These are phyloP conservation scores for Mesembrinibis cayennensis DNA, from an alignment of 2,113 vertebrate genomes.

Conservation along the genomic window DNA sequence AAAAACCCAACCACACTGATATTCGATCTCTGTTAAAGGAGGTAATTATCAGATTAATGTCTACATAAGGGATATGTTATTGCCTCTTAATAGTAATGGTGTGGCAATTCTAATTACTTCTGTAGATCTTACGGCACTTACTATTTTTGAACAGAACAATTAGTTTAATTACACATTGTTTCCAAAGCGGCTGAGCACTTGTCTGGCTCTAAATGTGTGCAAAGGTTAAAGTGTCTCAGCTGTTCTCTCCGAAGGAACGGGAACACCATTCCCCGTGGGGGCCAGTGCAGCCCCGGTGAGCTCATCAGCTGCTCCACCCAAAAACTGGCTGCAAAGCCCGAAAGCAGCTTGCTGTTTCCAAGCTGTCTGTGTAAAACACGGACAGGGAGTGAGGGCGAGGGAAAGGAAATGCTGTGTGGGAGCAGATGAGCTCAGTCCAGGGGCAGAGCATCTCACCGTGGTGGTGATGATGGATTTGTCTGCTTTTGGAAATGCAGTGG, in stretches of 20 bases:
- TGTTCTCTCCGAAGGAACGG: background rate
- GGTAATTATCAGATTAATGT: background rate
- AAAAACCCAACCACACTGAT: background rate
- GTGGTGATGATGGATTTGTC: background rate
- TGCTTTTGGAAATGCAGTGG: background rate
- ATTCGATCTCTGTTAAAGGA: background rate
- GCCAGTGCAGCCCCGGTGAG: background rate
- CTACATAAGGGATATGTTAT: background rate
- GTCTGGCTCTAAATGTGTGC: background rate
- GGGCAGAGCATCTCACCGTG: background rate
- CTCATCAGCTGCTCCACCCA: constrained; percentile 37
- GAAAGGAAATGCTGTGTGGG: background rate
- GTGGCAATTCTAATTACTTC: constrained; percentile 34
- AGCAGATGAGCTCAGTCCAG: background rate
- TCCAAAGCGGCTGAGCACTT: background rate
- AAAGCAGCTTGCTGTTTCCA: background rate
- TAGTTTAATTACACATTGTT: constrained; percentile 25
- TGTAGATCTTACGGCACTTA: background rate
- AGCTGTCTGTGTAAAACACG: rapidly evolving
- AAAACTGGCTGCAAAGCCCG: background rate
- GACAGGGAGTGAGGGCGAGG: background rate
- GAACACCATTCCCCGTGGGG: background rate
- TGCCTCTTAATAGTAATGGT: background rate
- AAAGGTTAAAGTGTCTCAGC: background rate
- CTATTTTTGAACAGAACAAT: constrained; percentile 30